Percentiles rank a stretch among this genome's conserved stretches.
These are phyloP conservation scores for Pseudoips prasinana DNA, from an alignment of 2,888 invertebrate species.

Conservation along the genomic window DNA sequence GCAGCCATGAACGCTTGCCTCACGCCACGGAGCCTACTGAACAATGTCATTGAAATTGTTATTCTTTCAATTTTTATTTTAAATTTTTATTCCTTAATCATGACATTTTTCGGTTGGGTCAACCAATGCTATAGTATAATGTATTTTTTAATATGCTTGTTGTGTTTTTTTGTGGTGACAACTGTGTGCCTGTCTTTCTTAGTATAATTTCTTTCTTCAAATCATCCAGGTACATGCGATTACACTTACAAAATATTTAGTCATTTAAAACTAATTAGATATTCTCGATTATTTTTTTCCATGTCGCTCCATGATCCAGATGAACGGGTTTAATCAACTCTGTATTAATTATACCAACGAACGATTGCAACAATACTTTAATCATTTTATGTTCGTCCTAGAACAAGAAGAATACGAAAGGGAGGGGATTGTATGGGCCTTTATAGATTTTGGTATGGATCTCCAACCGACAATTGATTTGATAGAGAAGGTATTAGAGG, in stretches of 20 bases:
- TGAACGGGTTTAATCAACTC: slow-evolving; percentile 96
- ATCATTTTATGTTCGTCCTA: slow-evolving; percentile 97
- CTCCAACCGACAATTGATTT: slow-evolving; percentile 95
- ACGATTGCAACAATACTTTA: slow-evolving; percentile 97
- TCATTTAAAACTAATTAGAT: slow-evolving; percentile 33
- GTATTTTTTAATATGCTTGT: slow-evolving; percentile 32
- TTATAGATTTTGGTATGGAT: slow-evolving; percentile 98
- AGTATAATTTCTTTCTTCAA: slow-evolving; percentile 36
- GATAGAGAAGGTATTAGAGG: slow-evolving; percentile 90
- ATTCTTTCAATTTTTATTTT: not conserved
- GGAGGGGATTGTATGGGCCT: slow-evolving; percentile 94
- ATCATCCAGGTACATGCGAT: slow-evolving; percentile 35
- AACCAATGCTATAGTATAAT: slow-evolving; percentile 69
- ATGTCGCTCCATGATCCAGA: slow-evolving; percentile 80
- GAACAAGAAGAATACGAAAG: slow-evolving; percentile 98
- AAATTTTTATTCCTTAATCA: too few species aligned
- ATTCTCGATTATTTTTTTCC: slow-evolving; percentile 56
- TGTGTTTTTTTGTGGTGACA: slow-evolving; percentile 54
- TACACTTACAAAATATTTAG: slow-evolving; percentile 29
- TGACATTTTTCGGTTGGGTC: slow-evolving; percentile 54
- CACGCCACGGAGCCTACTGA: slow-evolving; percentile 65
- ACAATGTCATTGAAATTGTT: slow-evolving; percentile 40
- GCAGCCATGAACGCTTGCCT: slow-evolving; percentile 78
- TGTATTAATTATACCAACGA: slow-evolving; percentile 99
- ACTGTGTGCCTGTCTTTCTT: slow-evolving; percentile 50